These are phyloP conservation scores for Exaiptasia diaphana DNA, from an alignment of 64 coral and sea anemone genomes.

Conservation along the genomic window DNA sequence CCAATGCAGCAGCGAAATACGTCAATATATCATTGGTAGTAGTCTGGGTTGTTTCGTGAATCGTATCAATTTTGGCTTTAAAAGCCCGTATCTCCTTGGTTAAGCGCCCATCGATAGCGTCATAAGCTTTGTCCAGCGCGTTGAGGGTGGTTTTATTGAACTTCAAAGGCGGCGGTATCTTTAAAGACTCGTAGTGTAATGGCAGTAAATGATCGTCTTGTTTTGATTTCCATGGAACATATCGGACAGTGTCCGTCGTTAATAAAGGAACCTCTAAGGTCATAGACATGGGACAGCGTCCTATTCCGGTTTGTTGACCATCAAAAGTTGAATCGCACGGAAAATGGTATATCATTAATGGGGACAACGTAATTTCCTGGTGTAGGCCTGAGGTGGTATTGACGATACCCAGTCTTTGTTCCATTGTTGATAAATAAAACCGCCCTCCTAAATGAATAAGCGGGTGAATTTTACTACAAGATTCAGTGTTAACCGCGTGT, in stretches of 20 bases:
- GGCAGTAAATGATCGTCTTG: background rate
- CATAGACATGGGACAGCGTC: background rate
- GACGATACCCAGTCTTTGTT: background rate
- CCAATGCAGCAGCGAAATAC: too few species aligned
- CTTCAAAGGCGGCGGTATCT: background rate
- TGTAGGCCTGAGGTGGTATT: background rate
- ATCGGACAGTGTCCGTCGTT: background rate
- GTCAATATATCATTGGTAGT: too few species aligned
- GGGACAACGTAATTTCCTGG: background rate
- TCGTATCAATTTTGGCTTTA: too few species aligned
- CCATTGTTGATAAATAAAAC: background rate
- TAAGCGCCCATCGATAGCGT: background rate
- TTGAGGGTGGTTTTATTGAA: conserved; percentile 14
- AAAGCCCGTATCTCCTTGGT: too few species aligned
- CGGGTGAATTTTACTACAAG: background rate
- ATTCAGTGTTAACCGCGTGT: background rate
- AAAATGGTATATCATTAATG: background rate
- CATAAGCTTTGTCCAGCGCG: conserved; percentile 22
- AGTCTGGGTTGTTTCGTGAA: too few species aligned
- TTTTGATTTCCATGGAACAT: background rate
- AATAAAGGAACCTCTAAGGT: background rate
- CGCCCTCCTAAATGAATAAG: background rate
- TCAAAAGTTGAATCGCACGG: background rate
- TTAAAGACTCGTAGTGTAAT: background rate
- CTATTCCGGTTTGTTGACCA: background rate